Evolutionary conservation across 2,113 vertebrate genomes (phyloP).

Genomic region (Petaurus breviceps): DNA sequence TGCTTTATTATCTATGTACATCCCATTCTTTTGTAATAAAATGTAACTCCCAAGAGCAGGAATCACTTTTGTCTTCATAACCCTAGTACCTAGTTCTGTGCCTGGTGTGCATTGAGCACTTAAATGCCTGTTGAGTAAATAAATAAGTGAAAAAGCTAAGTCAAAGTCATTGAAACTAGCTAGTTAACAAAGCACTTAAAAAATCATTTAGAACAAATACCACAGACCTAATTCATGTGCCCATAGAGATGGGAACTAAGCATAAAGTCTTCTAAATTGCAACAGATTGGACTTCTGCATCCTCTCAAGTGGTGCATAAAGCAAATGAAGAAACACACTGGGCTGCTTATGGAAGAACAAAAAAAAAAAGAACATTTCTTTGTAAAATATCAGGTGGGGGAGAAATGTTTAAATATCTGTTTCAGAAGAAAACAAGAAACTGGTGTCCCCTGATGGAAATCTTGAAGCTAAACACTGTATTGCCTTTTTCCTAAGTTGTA

Average conservation of each 20-base stretch:
- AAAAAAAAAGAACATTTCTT: background rate
- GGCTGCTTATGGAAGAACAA: background rate
- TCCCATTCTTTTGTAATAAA: background rate
- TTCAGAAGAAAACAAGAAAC: background rate
- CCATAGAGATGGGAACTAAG: slow-evolving; percentile 26
- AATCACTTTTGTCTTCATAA: background rate
- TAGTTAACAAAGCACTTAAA: slow-evolving; percentile 51
- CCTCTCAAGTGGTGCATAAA: background rate
- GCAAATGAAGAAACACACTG: background rate
- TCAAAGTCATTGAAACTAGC: slow-evolving; percentile 55
- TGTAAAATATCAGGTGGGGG: background rate
- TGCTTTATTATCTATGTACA: background rate
- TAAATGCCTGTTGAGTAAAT: background rate
- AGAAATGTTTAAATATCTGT: slow-evolving; percentile 2
- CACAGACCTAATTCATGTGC: slow-evolving; percentile 19
- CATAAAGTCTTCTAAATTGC: slow-evolving; percentile 36
- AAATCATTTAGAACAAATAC: slow-evolving; percentile 45
- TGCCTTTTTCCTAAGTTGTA: background rate
- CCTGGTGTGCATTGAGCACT: background rate
- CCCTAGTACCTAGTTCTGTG: background rate
- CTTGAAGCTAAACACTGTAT: background rate
- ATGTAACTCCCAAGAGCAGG: background rate
- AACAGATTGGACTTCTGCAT: slow-evolving; percentile 9
- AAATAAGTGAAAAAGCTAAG: background rate
- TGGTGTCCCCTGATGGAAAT: background rate